Evolutionary conservation across 2,113 vertebrate genomes (phyloP), one percentile per base, ranked within the genome.

Genomic region (Epinephelus moara): DNA sequence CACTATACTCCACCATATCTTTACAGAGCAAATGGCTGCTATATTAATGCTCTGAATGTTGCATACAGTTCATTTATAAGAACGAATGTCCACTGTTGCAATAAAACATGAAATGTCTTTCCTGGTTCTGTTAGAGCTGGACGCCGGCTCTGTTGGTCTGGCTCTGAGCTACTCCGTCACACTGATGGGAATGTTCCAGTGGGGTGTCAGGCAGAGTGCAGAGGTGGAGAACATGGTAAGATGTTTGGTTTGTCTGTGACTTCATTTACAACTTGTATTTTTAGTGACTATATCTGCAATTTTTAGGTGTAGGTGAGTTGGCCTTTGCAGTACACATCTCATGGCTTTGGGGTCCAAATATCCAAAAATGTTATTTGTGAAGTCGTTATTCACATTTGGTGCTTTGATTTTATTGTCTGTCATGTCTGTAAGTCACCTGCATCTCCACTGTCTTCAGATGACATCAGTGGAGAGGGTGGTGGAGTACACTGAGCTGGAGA

Each of bases 191-290:
- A 97, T 96, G 78, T 99, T 99, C 94, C 98, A 99, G 95, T 99
- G 98, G 98, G 96, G 96, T 0, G 96, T 99, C 56, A 93, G 98
- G 63, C 98, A 99, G 90, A 99, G 98, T n/a, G 94, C 98, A 8
- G 98, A 99, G 93, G 95, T 98, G 86, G 98, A 99, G 94, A 99
- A 98, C 94, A 93, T 99, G 97, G 98, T 99, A 95, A 68, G 93
- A 88, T 17, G 1, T 25, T 30, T 4, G 3, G 11, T n/a, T 19
- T 11, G 12, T 57, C 3, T 49, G 25, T 52, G 2, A 6, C 47
- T 33, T 37, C 6, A 2, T 37, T 33, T 18, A 21, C 13, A 23
- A 17, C 66, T 52, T 50, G 45, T n/a, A 23, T 70, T 19, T 14
- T 9, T 18, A 33, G 33, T 37, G 33, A 30, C 30, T 30, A 5